Conservation (phyloP, 2,797 vertebrate genomes). For the Spinibarbus caldwelli region DNA sequence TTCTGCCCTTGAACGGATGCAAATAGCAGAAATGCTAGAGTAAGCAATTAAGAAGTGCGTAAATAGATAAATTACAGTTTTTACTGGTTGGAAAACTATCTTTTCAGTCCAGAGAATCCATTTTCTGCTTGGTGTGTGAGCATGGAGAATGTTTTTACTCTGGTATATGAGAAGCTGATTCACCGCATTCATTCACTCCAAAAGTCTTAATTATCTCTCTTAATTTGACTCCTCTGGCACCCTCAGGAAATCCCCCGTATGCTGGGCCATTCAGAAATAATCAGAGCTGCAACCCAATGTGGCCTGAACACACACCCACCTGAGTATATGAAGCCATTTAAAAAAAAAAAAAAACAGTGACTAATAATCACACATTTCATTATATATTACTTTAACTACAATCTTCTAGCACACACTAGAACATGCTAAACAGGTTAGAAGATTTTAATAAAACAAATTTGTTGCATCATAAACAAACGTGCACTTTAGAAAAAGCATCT, state of each 20-base stretch:
- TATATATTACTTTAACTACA: neutral
- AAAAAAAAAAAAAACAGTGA: neutral
- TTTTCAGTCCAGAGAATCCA: neutral
- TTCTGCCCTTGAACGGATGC: neutral
- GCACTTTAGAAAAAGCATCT: neutral
- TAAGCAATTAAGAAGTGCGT: neutral
- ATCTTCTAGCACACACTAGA: neutral
- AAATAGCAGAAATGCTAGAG: neutral
- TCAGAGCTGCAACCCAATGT: neutral
- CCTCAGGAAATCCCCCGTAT: slow-evolving; percentile 10
- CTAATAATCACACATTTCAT: neutral
- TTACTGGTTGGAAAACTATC: too few species aligned
- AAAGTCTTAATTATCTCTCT: slow-evolving; percentile 50
- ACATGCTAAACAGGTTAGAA: neutral
- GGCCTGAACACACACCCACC: neutral
- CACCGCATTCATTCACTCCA: slow-evolving; percentile 50
- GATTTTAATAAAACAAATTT: neutral
- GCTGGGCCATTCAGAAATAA: neutral
- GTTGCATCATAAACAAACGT: neutral
- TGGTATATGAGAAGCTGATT: slow-evolving; percentile 47
- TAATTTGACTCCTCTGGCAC: slow-evolving; percentile 53
- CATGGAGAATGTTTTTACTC: neutral
- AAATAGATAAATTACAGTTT: neutral
- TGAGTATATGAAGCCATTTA: neutral
- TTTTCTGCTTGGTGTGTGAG: neutral